phyloP scores from a whole-genome alignment of 2,113 vertebrate genomes.

The Corythaeola cristata region DNA sequence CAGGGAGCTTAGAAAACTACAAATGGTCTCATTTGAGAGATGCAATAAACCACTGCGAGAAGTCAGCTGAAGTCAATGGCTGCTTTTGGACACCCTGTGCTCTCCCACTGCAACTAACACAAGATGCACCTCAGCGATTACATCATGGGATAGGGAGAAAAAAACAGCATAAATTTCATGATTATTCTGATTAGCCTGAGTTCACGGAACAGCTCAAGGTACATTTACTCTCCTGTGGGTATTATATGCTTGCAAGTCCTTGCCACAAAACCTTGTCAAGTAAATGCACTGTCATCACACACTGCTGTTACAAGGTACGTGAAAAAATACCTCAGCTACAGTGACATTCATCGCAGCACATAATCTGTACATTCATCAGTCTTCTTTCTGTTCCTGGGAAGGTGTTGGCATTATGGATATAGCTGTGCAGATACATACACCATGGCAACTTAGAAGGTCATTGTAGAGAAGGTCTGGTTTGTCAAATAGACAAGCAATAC shows the following conservation, averaged over 20 bases:
- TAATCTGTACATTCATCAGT: neutral
- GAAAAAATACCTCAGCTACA: neutral
- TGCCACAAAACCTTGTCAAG: neutral
- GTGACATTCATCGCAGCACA: neutral
- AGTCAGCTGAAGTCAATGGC: neutral
- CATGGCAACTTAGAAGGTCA: neutral
- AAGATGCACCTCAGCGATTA: neutral
- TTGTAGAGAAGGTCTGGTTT: neutral
- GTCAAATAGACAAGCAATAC: neutral
- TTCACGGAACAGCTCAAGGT: neutral
- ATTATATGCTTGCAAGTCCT: neutral
- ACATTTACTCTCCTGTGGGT: neutral
- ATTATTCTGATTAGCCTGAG: neutral
- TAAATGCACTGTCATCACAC: constrained; percentile 25
- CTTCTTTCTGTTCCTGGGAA: neutral
- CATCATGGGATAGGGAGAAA: neutral
- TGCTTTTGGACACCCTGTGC: neutral
- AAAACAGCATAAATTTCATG: neutral
- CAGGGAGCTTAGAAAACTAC: neutral
- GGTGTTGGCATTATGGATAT: neutral
- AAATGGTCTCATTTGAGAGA: neutral
- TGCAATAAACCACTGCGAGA: neutral
- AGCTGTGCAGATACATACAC: neutral
- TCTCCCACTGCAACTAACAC: neutral
- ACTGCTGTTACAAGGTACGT: neutral